Percentiles rank a stretch among this genome's conserved stretches.
phyloP scores from a whole-genome alignment of 2,888 invertebrate species.

The Tortrix viridana region DNA sequence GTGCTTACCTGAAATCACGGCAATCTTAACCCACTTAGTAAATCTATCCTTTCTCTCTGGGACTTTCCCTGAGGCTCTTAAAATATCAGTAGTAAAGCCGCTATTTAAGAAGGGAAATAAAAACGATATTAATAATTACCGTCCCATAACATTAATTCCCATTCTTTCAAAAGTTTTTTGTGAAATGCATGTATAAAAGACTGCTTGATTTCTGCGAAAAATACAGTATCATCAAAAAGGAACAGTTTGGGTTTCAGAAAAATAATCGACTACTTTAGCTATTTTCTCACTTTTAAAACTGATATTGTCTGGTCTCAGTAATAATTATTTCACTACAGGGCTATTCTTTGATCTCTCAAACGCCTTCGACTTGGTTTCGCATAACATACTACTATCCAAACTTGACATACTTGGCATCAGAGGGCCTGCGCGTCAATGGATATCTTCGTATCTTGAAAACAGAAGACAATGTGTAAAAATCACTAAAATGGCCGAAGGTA shows the following conservation, averaged over 20 bases:
- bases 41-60: neutral
- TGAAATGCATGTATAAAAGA: neutral
- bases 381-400: neutral
- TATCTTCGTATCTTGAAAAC: too few relatives aligned
- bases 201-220: neutral
- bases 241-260: neutral
- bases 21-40: neutral
- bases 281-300: neutral
- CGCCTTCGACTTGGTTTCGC: neutral
- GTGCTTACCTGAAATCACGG: neutral
- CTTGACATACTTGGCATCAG: neutral
- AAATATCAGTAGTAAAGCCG: neutral
- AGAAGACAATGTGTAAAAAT: too few relatives aligned
- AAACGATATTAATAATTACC: neutral
- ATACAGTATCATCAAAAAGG: neutral
- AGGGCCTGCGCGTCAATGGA: neutral
- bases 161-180: neutral
- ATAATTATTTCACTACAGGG: neutral
- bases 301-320: neutral
- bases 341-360: constrained; percentile 4
- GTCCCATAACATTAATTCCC: constrained; percentile 5
- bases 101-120: neutral
- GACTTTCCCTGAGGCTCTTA: neutral
- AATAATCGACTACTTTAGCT: neutral
- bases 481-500: too few relatives aligned